Conservation (phyloP, 1,140 invertebrate genomes). For the Brachystomella parvula region DNA sequence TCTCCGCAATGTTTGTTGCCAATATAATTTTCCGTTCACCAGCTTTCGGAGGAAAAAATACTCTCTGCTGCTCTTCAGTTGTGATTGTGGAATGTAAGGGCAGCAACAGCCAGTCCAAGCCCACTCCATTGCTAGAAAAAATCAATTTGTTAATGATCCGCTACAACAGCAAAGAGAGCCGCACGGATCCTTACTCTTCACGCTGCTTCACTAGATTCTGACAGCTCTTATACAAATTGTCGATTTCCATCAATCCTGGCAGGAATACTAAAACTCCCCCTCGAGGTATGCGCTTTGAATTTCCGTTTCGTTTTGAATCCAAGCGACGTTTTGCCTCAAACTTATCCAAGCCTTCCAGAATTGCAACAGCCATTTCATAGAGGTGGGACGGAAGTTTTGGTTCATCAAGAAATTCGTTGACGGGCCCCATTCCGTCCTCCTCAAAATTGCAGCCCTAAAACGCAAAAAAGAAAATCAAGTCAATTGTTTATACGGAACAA, state of each 20-base stretch:
- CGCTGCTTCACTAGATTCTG: constrained; percentile 16
- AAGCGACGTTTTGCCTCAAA: too few relatives aligned
- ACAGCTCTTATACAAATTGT: constrained; percentile 48
- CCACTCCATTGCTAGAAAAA: constrained; percentile 8
- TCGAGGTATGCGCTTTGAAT: constrained; percentile 38
- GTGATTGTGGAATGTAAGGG: constrained; percentile 64
- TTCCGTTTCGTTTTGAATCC: constrained; percentile 1
- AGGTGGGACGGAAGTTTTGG: constrained; percentile 40
- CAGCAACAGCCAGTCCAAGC: constrained; percentile 42
- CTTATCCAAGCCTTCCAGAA: constrained; percentile 62
- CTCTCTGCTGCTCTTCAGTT: constrained; percentile 58
- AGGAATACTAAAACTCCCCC: constrained; percentile 76
- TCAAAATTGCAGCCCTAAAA: not conserved
- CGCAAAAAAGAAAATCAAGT: not conserved
- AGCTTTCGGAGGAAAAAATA: constrained; percentile 52
- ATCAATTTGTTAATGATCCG: not conserved
- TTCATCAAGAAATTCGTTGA: constrained; percentile 35
- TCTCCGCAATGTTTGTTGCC: constrained; percentile 94
- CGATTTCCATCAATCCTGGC: constrained; percentile 76
- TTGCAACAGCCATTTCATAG: constrained; percentile 45
- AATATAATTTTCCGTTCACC: constrained; percentile 77
- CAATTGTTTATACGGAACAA: too few relatives aligned
- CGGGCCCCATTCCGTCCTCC: not conserved
- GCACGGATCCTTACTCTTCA: constrained; percentile 6
- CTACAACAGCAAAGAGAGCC: not conserved